Evolutionary conservation across 1,140 invertebrate species (phyloP).

Genomic region (Bathynomus jamesi): DNA sequence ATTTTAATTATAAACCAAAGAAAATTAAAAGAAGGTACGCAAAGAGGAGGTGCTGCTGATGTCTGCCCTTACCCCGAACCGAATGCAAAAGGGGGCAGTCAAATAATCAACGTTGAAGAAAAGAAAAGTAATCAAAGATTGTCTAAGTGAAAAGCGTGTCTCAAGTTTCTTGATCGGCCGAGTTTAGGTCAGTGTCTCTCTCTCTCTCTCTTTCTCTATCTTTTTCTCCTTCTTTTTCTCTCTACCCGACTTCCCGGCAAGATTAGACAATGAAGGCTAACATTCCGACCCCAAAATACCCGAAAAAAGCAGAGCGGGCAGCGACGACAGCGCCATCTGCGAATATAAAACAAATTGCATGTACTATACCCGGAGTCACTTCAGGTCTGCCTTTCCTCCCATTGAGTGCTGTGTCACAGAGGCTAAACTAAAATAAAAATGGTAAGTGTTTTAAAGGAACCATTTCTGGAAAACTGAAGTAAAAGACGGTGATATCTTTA

Average conservation of each 20-base stretch:
- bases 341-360: constrained; percentile 1
- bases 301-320: neutral
- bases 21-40: too few species aligned
- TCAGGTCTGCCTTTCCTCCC: neutral
- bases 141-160: too few species aligned
- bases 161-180: neutral
- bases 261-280: neutral
- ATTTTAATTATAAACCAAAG: too few species aligned
- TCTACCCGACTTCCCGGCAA: neutral
- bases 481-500: too few species aligned
- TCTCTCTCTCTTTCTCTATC: neutral
- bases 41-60: too few species aligned
- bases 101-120: too few species aligned
- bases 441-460: neutral
- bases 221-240: neutral
- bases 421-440: neutral
- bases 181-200: neutral
- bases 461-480: too few species aligned
- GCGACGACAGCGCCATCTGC: neutral
- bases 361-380: neutral
- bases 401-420: neutral
- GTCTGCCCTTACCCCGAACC: too few species aligned
- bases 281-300: neutral
- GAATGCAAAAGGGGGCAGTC: too few species aligned
- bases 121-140: too few species aligned